These are phyloP conservation scores for Emydocephalus ijimae DNA, from an alignment of 2,113 vertebrate genomes.

Conservation along the genomic window DNA sequence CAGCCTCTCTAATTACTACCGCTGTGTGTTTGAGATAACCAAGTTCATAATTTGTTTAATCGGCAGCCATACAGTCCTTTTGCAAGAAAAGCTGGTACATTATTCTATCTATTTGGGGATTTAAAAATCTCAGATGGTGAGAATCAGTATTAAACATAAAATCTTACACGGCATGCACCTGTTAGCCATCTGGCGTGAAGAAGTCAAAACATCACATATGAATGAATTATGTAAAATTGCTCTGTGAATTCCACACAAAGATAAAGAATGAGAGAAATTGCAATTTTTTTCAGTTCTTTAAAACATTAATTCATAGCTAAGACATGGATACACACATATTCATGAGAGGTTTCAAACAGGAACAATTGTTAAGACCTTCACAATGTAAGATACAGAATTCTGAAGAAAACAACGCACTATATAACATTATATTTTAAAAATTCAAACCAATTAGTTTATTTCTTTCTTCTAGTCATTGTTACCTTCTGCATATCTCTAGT, in stretches of 20 bases:
- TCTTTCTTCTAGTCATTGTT: neutral
- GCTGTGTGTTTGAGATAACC: conserved; percentile 41
- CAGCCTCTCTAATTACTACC: conserved; percentile 31
- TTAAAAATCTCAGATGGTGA: neutral
- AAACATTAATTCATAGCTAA: neutral
- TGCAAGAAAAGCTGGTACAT: neutral
- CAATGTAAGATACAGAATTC: neutral
- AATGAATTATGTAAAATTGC: conserved; percentile 12
- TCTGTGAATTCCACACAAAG: neutral
- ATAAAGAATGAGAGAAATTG: neutral
- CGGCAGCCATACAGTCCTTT: conserved; percentile 5
- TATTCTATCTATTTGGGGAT: conserved; percentile 26
- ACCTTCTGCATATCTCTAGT: neutral
- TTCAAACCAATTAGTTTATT: neutral
- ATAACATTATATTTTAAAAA: neutral
- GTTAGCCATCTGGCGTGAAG: conserved; percentile 29
- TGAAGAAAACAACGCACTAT: neutral
- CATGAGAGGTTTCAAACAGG: neutral
- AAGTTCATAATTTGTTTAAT: conserved; percentile 42
- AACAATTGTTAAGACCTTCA: neutral
- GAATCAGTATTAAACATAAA: conserved; percentile 22
- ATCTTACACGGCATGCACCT: neutral
- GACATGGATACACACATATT: neutral
- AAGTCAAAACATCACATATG: conserved; percentile 2
- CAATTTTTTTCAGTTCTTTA: neutral